Conservation (phyloP, 2,888 invertebrate species). For the Cosmia trapezina region DNA sequence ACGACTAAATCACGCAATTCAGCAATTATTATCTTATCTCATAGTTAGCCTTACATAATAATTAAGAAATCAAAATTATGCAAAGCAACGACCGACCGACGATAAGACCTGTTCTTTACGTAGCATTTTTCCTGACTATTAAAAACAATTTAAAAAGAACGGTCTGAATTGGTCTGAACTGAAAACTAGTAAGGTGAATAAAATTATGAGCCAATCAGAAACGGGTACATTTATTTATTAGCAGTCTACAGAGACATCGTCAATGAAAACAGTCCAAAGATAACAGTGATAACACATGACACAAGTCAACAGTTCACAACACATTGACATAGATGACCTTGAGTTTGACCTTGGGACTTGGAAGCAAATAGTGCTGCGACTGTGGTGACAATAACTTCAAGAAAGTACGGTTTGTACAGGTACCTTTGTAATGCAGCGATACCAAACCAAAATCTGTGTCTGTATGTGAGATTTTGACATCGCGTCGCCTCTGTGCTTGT, state of each 20-base stretch:
- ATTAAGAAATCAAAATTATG: not conserved
- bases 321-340: slow-evolving; percentile 20
- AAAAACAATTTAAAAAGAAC: not conserved
- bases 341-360: slow-evolving; percentile 1
- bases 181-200: no score
- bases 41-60: slow-evolving; percentile 63
- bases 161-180: not conserved
- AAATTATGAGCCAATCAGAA: slow-evolving; percentile 15
- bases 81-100: not conserved
- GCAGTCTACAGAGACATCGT: not conserved
- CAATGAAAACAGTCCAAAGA: slow-evolving; percentile 32
- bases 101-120: slow-evolving; percentile 2
- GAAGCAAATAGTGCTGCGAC: slow-evolving; percentile 12
- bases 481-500: no score
- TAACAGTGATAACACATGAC: slow-evolving; percentile 20
- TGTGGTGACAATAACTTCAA: not conserved
- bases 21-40: slow-evolving; percentile 52
- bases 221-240: not conserved
- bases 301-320: not conserved
- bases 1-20: slow-evolving; percentile 28
- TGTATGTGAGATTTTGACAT: no score
- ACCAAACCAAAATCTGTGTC: no score
- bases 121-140: not conserved
- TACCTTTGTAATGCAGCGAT: not conserved
- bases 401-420: not conserved